Evolutionary conservation across 1,140 invertebrate genomes (phyloP).

Genomic region (Bradynema listronoti): DNA sequence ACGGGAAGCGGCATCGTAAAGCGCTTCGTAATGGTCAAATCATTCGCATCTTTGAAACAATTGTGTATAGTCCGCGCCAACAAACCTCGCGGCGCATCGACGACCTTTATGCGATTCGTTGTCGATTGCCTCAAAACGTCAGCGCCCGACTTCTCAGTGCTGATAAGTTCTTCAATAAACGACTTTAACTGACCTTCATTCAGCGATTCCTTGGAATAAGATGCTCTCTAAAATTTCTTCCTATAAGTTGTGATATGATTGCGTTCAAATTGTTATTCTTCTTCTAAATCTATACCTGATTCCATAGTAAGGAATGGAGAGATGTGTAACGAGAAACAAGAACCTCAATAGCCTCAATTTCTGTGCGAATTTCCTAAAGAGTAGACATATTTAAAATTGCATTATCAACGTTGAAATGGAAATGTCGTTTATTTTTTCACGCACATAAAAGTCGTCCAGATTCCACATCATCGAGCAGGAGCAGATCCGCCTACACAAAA

Average conservation of each 20-base stretch:
- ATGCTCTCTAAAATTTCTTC: neutral
- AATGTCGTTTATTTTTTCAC: neutral
- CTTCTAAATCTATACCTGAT: slow-evolving; percentile 2
- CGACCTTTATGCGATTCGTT: neutral
- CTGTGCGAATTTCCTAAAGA: slow-evolving; percentile 7
- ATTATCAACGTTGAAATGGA: neutral
- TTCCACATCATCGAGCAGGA: neutral
- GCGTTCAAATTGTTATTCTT: neutral
- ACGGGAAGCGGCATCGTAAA: neutral
- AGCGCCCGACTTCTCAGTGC: neutral
- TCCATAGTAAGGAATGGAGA: neutral
- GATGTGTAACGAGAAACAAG: neutral
- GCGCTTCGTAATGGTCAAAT: neutral
- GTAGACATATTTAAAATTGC: neutral
- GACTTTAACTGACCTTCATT: no score
- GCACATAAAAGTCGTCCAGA: no score
- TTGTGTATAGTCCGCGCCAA: neutral
- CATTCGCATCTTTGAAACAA: slow-evolving; percentile 1
- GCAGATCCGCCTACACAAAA: neutral
- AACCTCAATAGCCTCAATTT: slow-evolving; percentile 2
- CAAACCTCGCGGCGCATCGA: slow-evolving; percentile 1
- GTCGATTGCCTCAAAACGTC: neutral
- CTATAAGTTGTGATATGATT: neutral
- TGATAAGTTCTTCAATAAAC: neutral
- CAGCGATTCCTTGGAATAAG: neutral